phyloP scores from a whole-genome alignment of 1,140 invertebrate genomes.

The Cydia pomonella region DNA sequence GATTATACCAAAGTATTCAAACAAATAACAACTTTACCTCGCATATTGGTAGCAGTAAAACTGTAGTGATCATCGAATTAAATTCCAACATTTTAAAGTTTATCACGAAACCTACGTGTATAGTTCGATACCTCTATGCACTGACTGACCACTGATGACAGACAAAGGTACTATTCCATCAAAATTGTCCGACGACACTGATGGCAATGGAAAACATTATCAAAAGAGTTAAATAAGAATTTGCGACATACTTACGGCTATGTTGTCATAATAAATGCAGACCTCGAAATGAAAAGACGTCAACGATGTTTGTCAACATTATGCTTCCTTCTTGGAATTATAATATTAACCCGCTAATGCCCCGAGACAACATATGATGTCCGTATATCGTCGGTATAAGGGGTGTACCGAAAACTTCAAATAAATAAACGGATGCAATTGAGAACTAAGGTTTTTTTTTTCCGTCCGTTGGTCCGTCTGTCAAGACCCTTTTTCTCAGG shows the following conservation, averaged over 20 bases:
- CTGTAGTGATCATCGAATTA: background rate
- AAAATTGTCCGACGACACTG: background rate
- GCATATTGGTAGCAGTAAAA: background rate
- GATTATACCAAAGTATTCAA: background rate
- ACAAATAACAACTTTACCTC: background rate
- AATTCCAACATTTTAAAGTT: background rate
- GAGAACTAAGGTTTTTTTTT: too few relatives aligned
- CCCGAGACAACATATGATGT: too few relatives aligned
- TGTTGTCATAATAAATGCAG: too few relatives aligned
- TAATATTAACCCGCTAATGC: too few relatives aligned
- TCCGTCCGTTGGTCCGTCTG: too few relatives aligned
- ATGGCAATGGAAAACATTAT: background rate
- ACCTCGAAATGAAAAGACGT: constrained; percentile 2
- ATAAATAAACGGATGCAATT: too few relatives aligned
- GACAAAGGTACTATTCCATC: background rate
- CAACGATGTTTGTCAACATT: background rate
- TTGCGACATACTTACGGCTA: too few relatives aligned
- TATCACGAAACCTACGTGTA: background rate
- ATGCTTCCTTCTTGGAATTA: background rate
- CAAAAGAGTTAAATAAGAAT: too few relatives aligned
- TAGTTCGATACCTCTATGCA: background rate
- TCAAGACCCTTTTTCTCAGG: too few relatives aligned
- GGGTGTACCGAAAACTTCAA: too few relatives aligned
- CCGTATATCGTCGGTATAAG: too few relatives aligned
- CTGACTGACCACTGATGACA: background rate